Percentiles rank a stretch among this genome's conserved stretches.
Conservation (phyloP, 1,140 invertebrate genomes). For the Monomorium pharaonis region DNA sequence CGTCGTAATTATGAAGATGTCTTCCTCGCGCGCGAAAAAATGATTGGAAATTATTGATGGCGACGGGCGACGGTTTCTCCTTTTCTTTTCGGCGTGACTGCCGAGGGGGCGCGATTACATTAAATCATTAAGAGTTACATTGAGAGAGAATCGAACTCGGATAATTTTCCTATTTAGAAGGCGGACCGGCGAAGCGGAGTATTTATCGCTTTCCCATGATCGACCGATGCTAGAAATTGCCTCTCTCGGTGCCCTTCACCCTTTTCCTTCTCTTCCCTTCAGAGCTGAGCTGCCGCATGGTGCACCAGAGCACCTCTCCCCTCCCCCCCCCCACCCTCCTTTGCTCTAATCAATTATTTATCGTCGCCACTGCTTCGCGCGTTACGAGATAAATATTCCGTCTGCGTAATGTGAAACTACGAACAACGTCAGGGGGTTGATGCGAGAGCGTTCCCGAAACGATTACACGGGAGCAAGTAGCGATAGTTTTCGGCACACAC, state of each 20-base stretch:
- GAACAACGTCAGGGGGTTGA: conserved; percentile 5
- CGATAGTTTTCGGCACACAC: conserved; percentile 16
- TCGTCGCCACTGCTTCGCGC: conserved; percentile 25
- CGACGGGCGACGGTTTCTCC: too few species aligned
- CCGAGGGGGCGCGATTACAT: neutral
- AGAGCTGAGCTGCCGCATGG: conserved; percentile 7
- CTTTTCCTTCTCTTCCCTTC: conserved; percentile 10
- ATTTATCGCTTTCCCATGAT: conserved; percentile 18
- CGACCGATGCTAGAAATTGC: conserved; percentile 11
- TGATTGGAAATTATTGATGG: conserved; percentile 48
- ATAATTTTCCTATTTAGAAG: neutral
- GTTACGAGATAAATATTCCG: conserved; percentile 67
- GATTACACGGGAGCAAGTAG: conserved; percentile 21
- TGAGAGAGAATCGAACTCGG: neutral
- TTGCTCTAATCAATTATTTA: conserved; percentile 68
- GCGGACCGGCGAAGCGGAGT: neutral
- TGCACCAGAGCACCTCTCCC: neutral
- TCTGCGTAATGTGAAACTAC: conserved; percentile 51
- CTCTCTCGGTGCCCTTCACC: conserved; percentile 30
- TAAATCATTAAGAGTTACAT: conserved; percentile 21
- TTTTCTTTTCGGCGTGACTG: neutral
- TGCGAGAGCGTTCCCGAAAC: neutral
- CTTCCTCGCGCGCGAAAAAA: neutral
- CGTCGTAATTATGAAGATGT: conserved; percentile 41
- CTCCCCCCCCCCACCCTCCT: conserved; percentile 44